Conservation (phyloP, 2,113 vertebrate genomes). For the Rousettus leschenaultii region DNA sequence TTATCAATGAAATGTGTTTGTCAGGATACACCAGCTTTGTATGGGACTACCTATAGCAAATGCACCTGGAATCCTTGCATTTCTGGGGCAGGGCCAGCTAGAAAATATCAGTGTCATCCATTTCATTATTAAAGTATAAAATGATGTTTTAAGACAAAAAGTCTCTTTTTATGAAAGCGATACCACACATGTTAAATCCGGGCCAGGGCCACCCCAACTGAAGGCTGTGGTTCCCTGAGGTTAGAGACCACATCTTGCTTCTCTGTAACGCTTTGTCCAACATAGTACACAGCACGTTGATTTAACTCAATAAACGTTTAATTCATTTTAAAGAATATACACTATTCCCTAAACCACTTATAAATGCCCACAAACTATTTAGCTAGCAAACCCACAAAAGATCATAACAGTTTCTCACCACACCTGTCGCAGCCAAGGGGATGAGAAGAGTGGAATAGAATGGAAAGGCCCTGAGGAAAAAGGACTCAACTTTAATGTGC, state of each 20-base stretch:
- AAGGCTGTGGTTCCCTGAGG: neutral
- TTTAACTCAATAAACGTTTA: neutral
- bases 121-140: neutral
- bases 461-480: neutral
- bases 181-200: neutral
- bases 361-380: neutral
- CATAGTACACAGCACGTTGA: neutral
- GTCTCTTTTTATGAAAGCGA: neutral
- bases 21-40: neutral
- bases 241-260: neutral
- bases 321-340: neutral
- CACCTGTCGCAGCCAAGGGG: neutral
- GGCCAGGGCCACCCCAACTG: neutral
- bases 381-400: neutral
- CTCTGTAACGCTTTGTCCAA: neutral
- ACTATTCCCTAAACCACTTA: neutral
- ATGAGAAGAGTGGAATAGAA: neutral
- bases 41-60: neutral
- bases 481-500: neutral
- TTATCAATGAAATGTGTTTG: neutral
- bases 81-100: neutral
- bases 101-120: slow-evolving; percentile 1
- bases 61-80: neutral
- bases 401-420: neutral
- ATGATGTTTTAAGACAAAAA: neutral